Evolutionary conservation across 2,797 vertebrate species (phyloP).

Genomic region (Syndactyla subalaris): DNA sequence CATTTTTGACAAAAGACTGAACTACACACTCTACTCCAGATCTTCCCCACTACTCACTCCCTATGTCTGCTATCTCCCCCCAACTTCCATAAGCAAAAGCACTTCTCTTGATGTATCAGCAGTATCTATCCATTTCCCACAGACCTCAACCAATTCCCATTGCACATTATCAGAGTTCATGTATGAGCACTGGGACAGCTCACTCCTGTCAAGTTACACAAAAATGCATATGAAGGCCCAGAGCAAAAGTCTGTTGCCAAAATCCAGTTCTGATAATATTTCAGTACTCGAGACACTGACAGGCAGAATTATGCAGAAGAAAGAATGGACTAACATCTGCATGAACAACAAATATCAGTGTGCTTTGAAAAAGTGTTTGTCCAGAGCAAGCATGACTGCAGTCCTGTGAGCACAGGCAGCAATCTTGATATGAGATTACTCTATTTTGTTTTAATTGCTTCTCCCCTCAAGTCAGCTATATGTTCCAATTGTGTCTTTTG

Average conservation of each 20-base stretch:
- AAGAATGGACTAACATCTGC: neutral
- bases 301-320: neutral
- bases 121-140: neutral
- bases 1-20: neutral
- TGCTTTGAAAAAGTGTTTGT: neutral
- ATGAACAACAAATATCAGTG: neutral
- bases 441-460: neutral
- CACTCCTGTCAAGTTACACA: neutral
- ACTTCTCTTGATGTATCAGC: neutral
- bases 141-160: neutral
- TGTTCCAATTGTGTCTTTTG: conserved; percentile 22
- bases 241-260: neutral
- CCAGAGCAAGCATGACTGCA: neutral
- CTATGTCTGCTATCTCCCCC: neutral
- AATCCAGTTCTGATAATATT: neutral
- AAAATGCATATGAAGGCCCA: neutral
- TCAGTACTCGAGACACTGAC: neutral
- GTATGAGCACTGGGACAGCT: neutral
- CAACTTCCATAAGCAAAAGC: neutral
- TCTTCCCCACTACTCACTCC: neutral
- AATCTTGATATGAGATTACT: neutral
- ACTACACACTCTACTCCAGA: neutral
- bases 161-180: neutral
- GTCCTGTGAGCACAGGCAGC: neutral
- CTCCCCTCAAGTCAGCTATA: neutral